Evolutionary conservation across 2,113 vertebrate species (phyloP).

Genomic region (Oncorhynchus mykiss): DNA sequence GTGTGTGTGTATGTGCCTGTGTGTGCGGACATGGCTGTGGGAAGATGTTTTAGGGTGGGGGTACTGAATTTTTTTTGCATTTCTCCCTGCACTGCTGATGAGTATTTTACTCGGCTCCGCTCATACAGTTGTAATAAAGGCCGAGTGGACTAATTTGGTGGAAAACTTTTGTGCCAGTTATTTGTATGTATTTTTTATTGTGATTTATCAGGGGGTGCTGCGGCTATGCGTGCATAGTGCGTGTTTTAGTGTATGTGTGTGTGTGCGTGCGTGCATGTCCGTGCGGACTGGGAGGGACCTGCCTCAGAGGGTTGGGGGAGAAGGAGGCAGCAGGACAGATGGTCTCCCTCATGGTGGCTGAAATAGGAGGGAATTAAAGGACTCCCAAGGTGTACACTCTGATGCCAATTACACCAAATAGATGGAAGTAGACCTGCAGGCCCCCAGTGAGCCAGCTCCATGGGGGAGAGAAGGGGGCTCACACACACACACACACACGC

Average conservation of each 20-base stretch:
- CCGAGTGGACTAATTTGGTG: no score
- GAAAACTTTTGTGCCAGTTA: no score
- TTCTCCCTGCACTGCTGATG: not conserved
- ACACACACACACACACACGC: constrained; percentile 81
- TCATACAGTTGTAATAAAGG: no score
- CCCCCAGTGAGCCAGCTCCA: constrained; percentile 75
- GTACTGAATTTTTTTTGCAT: not conserved
- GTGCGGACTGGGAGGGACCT: constrained; percentile 54
- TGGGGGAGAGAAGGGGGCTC: constrained; percentile 83
- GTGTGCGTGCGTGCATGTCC: constrained; percentile 6
- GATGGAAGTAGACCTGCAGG: constrained; percentile 91
- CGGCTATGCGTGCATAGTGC: not conserved
- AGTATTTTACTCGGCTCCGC: not conserved
- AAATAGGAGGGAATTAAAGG: constrained; percentile 97
- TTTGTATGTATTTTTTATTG: no score
- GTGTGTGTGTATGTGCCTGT: constrained; percentile 40
- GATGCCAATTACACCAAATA: constrained; percentile 99
- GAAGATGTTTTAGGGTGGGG: not conserved
- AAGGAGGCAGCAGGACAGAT: constrained; percentile 87
- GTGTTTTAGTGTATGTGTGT: constrained; percentile 2
- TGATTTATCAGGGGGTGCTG: no score
- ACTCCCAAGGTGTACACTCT: constrained; percentile 93
- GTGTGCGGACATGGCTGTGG: not conserved
- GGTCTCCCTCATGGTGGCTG: constrained; percentile 94
- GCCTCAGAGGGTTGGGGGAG: constrained; percentile 52